Percentiles rank a stretch among this genome's conserved stretches.
Conservation (phyloP, 1,140 invertebrate genomes). For the Lanistes nyassanus region DNA sequence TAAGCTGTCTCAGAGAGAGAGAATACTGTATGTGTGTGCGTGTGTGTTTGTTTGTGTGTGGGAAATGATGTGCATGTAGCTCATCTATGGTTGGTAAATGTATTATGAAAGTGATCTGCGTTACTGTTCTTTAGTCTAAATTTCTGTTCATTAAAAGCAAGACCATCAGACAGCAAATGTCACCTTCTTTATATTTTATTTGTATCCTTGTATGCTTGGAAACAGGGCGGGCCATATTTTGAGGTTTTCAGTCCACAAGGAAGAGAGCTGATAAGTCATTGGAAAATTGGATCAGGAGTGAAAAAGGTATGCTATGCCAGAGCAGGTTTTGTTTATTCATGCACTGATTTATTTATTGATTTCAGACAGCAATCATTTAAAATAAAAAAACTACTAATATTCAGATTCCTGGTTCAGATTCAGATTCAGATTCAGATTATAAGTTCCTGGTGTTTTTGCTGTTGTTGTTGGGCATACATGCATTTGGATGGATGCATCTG, state of each 20-base stretch:
- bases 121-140: not conserved
- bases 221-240: constrained; percentile 60
- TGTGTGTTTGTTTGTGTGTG: constrained; percentile 7
- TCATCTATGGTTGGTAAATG: not conserved
- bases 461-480: no score
- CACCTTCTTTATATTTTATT: not conserved
- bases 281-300: constrained; percentile 50
- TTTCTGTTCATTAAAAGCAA: constrained; percentile 25
- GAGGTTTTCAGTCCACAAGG: constrained; percentile 60
- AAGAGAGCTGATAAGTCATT: constrained; percentile 50
- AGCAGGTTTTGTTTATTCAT: constrained; percentile 1
- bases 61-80: not conserved
- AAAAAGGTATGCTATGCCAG: constrained; percentile 38
- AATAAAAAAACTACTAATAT: no score
- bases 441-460: no score
- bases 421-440: no score
- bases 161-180: constrained; percentile 32
- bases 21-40: constrained; percentile 12
- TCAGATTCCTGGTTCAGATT: no score
- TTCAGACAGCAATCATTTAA: no score
- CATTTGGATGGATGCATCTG: no score
- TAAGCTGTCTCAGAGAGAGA: no score
- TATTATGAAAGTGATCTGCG: not conserved
- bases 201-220: constrained; percentile 21
- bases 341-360: no score